These are phyloP conservation scores for Hipposideros larvatus DNA, from an alignment of 2,797 vertebrate species.

Conservation along the genomic window DNA sequence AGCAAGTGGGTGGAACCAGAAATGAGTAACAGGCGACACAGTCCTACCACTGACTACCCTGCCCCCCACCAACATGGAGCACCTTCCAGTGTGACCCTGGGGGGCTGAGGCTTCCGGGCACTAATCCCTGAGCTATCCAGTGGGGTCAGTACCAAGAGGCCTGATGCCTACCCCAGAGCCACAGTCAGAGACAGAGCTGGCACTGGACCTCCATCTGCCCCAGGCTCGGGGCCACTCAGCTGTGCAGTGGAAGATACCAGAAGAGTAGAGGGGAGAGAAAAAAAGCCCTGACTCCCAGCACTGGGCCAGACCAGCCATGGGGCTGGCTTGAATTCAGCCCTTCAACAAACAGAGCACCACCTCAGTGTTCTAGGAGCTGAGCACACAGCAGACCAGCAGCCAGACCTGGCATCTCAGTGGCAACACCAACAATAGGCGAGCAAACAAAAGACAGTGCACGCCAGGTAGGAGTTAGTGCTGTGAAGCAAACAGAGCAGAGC, in stretches of 20 bases:
- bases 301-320: fast-evolving
- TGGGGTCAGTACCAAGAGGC: background rate
- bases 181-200: background rate
- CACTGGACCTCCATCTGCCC: background rate
- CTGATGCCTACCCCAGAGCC: background rate
- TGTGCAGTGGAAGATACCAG: background rate
- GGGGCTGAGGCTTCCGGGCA: fast-evolving
- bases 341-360: background rate
- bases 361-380: background rate
- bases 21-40: fast-evolving
- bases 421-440: fast-evolving
- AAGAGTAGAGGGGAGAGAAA: too few species aligned
- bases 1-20: background rate
- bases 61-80: background rate
- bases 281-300: background rate
- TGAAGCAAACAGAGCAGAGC: too few species aligned
- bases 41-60: background rate
- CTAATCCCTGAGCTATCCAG: background rate
- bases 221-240: background rate
- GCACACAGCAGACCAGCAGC: background rate
- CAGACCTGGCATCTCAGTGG: too few species aligned
- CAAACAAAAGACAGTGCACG: background rate
- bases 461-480: background rate
- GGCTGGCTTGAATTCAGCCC: background rate
- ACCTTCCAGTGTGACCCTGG: background rate